Percentiles rank a stretch among this genome's conserved stretches.
Evolutionary conservation across 2,888 invertebrate species (phyloP).

Genomic region (Aleiodes testaceus): DNA sequence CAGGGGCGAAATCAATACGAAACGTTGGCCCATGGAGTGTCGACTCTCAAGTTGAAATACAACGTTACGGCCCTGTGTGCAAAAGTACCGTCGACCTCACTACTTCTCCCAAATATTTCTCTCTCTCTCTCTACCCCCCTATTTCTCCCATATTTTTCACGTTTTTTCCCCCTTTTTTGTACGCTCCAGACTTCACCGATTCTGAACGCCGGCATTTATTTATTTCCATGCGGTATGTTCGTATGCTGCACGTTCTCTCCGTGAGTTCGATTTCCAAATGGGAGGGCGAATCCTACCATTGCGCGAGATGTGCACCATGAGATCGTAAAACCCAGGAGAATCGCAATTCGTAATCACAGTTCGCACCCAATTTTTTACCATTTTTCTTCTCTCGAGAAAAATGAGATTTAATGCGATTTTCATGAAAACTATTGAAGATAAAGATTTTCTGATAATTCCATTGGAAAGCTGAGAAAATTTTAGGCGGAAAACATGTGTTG

Average conservation of each 20-base stretch:
- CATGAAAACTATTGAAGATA: too few relatives aligned
- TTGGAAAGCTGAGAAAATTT: too few relatives aligned
- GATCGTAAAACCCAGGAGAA: constrained; percentile 50
- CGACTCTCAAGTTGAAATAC: constrained; percentile 8
- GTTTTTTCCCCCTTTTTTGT: constrained; percentile 19
- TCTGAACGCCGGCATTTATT: constrained; percentile 60
- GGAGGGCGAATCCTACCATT: constrained; percentile 51
- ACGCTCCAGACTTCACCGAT: constrained; percentile 36
- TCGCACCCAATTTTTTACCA: constrained; percentile 48
- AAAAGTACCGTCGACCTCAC: constrained; percentile 25
- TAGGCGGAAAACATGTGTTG: too few relatives aligned
- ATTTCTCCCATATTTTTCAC: constrained; percentile 22
- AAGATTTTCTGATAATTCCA: too few relatives aligned
- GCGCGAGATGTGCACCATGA: constrained; percentile 42
- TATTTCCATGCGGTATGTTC: constrained; percentile 60
- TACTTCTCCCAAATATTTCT: constrained; percentile 34
- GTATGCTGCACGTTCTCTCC: constrained; percentile 53
- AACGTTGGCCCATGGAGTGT: constrained; percentile 34
- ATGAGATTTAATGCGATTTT: neutral
- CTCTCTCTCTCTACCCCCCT: constrained; percentile 10
- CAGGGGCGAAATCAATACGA: constrained; percentile 54
- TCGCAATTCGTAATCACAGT: constrained; percentile 60
- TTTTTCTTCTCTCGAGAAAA: neutral
- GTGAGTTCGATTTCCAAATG: constrained; percentile 47
- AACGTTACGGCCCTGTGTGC: constrained; percentile 34